phyloP scores from a whole-genome alignment of 2,888 invertebrate species.

The Melieria omissa region DNA sequence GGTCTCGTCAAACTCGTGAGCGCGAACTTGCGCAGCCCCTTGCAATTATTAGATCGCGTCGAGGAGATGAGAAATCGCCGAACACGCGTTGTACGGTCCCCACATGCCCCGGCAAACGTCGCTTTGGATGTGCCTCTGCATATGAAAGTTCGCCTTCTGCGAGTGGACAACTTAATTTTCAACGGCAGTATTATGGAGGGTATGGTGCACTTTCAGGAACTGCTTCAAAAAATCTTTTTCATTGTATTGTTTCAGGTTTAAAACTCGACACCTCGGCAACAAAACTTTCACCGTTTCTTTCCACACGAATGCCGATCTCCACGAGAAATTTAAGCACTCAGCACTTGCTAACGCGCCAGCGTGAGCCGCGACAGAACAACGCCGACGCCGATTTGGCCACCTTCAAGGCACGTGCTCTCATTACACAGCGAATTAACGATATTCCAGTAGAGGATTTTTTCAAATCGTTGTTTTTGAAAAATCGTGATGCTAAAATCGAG shows the following conservation, averaged over 20 bases:
- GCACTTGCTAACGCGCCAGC: conserved; percentile 48
- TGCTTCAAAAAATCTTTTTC: background rate
- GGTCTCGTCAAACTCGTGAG: conserved; percentile 47
- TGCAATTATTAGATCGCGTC: conserved; percentile 51
- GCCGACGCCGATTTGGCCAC: conserved; percentile 17
- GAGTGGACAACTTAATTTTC: conserved; percentile 57
- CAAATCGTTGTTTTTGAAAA: conserved; percentile 53
- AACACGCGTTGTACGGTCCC: conserved; percentile 45
- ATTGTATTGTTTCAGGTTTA: conserved; percentile 46
- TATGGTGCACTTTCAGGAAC: conserved; percentile 35
- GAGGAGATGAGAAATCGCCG: conserved; percentile 43
- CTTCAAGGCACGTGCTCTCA: conserved; percentile 30
- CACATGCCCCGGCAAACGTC: background rate
- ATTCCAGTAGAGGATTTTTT: conserved; percentile 55
- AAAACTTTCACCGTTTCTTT: conserved; percentile 42
- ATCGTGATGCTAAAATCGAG: conserved; percentile 53
- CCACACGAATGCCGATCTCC: conserved; percentile 45
- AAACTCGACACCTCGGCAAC: conserved; percentile 36
- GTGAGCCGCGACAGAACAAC: conserved; percentile 19
- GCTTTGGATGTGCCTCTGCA: conserved; percentile 13
- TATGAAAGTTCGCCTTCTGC: conserved; percentile 49
- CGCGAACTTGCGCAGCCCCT: conserved; percentile 51
- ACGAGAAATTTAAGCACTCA: conserved; percentile 49
- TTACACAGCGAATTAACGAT: conserved; percentile 55
- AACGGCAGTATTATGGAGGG: conserved; percentile 54